Evolutionary conservation across 2,888 invertebrate species (phyloP), one percentile per base, ranked within the genome.

Genomic region (Timandra comae): DNA sequence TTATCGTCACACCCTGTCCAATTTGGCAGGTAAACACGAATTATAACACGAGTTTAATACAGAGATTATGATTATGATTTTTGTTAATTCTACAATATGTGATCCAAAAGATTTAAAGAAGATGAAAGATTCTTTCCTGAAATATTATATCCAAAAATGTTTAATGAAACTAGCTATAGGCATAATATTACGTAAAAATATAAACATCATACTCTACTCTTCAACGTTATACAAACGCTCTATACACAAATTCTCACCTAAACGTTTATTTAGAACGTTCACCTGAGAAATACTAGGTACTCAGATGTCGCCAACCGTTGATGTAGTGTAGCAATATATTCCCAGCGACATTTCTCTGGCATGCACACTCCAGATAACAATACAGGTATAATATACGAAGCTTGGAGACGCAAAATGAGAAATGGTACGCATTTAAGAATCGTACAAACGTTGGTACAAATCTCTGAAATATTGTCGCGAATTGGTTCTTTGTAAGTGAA

Each of bases 271-370:
- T 24, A 11, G 39, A 36, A 33, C 41, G 33, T 33, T 12, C 28
- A 41, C 45, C 33, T 48, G 48, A 16, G 16, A 16, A 16, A 16
- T 50, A 32, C 49, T 43, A 44, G 37, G 55, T 56, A 49, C 53
- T 49, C 49, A 44, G 42, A 43, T 52, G 58, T 59, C 60, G 43
- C 51, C 60, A 53, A 30, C 52, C 41, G 42, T 35, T 67, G 66
- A 68, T 59, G 49, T 59, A 66, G 37, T 52, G 51, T 39, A 35
- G 56, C 55, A 59, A 69, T 68, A 62, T 62, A 70, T 70, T 60
- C 43, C 46, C 51, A 40, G 46, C 10, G 52, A 61, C 52, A 54
- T 41, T 46, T 32, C 36, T 26, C 38, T 41, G 40, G 55, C 56
- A 50, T 57, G 61, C 54, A 56, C 43, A 50, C 46, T 43, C 46